These are phyloP conservation scores for Eufriesea mexicana DNA, from an alignment of 1,140 invertebrate species.

Conservation along the genomic window DNA sequence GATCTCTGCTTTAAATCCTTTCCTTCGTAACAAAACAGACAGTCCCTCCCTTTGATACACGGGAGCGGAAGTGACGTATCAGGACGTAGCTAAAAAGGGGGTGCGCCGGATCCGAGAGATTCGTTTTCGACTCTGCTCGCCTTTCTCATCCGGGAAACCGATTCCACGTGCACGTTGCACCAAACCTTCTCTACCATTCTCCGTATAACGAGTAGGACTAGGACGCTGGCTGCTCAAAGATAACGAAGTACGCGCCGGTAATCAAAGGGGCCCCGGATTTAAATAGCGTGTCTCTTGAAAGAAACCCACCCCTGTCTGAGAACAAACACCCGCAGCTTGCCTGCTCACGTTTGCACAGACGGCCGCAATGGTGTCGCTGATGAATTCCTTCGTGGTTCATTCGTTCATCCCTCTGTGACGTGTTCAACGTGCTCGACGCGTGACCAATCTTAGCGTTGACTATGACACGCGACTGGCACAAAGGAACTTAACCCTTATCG, in stretches of 20 bases:
- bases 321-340: slow-evolving; percentile 3
- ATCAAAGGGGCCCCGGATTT: slow-evolving; percentile 60
- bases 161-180: background rate
- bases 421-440: too few relatives aligned
- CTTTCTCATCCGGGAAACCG: slow-evolving; percentile 8
- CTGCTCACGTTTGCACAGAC: background rate
- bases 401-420: background rate
- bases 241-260: slow-evolving; percentile 64
- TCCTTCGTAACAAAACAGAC: background rate
- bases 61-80: background rate
- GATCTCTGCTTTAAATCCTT: background rate
- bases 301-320: slow-evolving; percentile 33
- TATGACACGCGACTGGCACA: too few relatives aligned
- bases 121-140: background rate
- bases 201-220: slow-evolving; percentile 21
- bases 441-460: too few relatives aligned
- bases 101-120: background rate
- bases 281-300: slow-evolving; percentile 56
- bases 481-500: too few relatives aligned
- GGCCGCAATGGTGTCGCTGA: slow-evolving; percentile 12
- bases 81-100: background rate
- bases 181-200: background rate
- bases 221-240: slow-evolving; percentile 54
- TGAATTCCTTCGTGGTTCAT: background rate
- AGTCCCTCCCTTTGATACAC: background rate